Percentiles rank a stretch among this genome's conserved stretches.
Evolutionary conservation across 2,797 vertebrate species (phyloP).

Genomic region (Enteromius paludinosus): DNA sequence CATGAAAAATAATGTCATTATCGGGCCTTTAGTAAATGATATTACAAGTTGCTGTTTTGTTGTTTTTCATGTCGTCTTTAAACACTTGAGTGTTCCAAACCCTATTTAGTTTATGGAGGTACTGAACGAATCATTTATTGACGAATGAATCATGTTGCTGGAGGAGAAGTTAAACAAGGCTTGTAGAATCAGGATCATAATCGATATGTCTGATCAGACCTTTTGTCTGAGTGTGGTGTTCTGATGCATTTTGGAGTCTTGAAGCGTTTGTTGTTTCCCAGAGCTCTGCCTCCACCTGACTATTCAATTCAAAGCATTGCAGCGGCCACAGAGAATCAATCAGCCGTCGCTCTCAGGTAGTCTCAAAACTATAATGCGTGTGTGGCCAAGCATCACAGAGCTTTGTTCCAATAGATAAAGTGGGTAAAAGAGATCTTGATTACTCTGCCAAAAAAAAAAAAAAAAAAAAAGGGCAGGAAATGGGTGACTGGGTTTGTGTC

Average conservation of each 20-base stretch:
- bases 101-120: background rate
- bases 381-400: slow-evolving; percentile 58
- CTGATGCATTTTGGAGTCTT: background rate
- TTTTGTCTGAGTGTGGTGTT: background rate
- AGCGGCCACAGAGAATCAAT: slow-evolving; percentile 54
- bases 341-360: slow-evolving; percentile 33
- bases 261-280: slow-evolving; percentile 13
- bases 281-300: slow-evolving; percentile 25
- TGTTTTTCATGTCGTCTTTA: background rate
- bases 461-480: background rate
- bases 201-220: slow-evolving; percentile 40
- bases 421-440: slow-evolving; percentile 62
- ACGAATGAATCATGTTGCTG: slow-evolving; percentile 33
- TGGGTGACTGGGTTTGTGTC: slow-evolving; percentile 3
- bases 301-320: slow-evolving; percentile 51
- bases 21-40: background rate
- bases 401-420: slow-evolving; percentile 57
- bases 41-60: background rate
- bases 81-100: background rate
- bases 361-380: slow-evolving; percentile 50
- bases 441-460: slow-evolving; percentile 61
- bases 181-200: slow-evolving; percentile 36
- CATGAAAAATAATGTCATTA: background rate
- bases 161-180: slow-evolving; percentile 22
- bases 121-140: slow-evolving; percentile 27